phyloP scores from a whole-genome alignment of 1,140 invertebrate genomes.

The Zaprionus ornatus region DNA sequence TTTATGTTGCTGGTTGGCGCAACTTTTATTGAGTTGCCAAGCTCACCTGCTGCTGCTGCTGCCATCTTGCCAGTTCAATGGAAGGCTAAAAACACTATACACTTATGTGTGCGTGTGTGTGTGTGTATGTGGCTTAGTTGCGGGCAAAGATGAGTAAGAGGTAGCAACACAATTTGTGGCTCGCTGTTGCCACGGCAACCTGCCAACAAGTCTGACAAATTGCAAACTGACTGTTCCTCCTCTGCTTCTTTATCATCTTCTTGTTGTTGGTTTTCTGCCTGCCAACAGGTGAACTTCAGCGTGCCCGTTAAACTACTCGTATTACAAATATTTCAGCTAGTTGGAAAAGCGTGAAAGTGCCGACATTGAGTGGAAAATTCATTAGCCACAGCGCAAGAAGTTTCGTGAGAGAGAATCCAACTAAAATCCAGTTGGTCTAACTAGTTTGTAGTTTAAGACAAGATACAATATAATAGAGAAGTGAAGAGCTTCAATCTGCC shows the following conservation, averaged over 20 bases:
- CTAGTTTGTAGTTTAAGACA: neutral
- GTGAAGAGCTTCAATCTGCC: neutral
- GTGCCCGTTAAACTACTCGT: neutral
- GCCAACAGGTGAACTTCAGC: slow-evolving; percentile 2
- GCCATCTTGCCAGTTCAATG: slow-evolving; percentile 21
- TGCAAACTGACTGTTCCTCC: slow-evolving; percentile 8
- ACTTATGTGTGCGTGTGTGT: neutral
- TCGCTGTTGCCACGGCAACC: slow-evolving; percentile 18
- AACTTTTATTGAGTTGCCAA: slow-evolving; percentile 63
- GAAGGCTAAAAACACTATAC: neutral
- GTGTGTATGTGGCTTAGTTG: neutral
- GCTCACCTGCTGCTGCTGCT: slow-evolving; percentile 8
- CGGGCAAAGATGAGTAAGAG: neutral
- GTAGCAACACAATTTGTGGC: slow-evolving; percentile 6
- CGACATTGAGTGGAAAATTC: slow-evolving; percentile 3
- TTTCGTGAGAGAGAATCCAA: neutral
- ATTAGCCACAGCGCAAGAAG: neutral
- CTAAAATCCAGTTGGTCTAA: neutral
- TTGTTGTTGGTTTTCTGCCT: neutral
- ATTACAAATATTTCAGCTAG: slow-evolving; percentile 6
- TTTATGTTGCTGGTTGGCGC: slow-evolving; percentile 50
- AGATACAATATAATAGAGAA: neutral
- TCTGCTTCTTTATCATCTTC: neutral
- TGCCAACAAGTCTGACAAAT: slow-evolving; percentile 29
- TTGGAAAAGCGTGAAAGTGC: slow-evolving; percentile 2